Conservation (phyloP, 92 coral and sea anemone genomes). For the Palythoa grandis region DNA sequence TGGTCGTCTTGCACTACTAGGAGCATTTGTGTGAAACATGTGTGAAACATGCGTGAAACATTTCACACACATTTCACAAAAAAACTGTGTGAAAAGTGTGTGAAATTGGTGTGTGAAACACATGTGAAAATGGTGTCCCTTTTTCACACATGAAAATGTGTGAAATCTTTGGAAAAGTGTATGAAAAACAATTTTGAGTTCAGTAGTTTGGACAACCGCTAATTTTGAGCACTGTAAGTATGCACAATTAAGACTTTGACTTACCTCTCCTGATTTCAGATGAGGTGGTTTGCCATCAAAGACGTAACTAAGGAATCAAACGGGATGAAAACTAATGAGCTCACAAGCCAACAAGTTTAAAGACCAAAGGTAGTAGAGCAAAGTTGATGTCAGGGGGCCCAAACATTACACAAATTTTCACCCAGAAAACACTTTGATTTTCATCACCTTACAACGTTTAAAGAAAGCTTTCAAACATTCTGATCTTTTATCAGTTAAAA, state of each 20-base stretch:
- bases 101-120: slow-evolving; percentile 7
- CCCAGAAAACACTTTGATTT: too few species aligned
- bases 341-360: background rate
- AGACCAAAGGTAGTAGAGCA: too few species aligned
- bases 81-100: slow-evolving; percentile 15
- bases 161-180: slow-evolving; percentile 10
- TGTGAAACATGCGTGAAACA: slow-evolving; percentile 7
- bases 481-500: too few species aligned
- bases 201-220: background rate
- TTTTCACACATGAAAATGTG: slow-evolving; percentile 23
- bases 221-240: background rate
- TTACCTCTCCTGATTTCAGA: slow-evolving; percentile 97
- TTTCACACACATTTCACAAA: slow-evolving; percentile 15
- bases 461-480: too few species aligned
- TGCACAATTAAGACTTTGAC: background rate
- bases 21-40: slow-evolving; percentile 15
- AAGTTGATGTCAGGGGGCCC: too few species aligned
- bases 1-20: too few species aligned
- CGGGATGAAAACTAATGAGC: background rate
- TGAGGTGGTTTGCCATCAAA: slow-evolving; percentile 99
- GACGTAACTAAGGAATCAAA: slow-evolving; percentile 77
- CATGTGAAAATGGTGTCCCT: slow-evolving; percentile 14
- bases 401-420: too few species aligned
- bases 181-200: slow-evolving; percentile 8
- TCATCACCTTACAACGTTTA: too few species aligned